These are phyloP conservation scores for Aurelia sp. DNA, from an alignment of 30 jellyfish, hydroid and myxozoan genomes.

Conservation along the genomic window DNA sequence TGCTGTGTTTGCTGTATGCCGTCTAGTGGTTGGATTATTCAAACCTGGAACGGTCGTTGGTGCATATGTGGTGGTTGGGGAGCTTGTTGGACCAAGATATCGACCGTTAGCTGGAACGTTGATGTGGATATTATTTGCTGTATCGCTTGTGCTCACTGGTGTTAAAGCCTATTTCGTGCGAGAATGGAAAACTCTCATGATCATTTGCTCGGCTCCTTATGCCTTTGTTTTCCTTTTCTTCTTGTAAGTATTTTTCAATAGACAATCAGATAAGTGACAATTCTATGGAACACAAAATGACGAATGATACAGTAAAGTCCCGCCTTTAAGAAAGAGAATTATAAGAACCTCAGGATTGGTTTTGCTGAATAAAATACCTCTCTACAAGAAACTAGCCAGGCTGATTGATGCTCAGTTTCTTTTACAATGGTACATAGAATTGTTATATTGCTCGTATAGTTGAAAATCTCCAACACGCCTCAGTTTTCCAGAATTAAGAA, in stretches of 20 bases:
- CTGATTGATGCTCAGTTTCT: too few relatives aligned
- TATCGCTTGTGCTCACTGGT: slow-evolving; percentile 81
- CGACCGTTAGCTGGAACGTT: slow-evolving; percentile 86
- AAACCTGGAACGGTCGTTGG: slow-evolving; percentile 86
- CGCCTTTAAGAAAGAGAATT: too few relatives aligned
- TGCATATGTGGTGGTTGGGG: slow-evolving; percentile 72
- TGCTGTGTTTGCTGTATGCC: slow-evolving; percentile 64
- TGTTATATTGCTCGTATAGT: too few relatives aligned
- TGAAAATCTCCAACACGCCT: too few relatives aligned
- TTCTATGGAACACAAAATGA: too few relatives aligned
- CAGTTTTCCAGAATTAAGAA: too few relatives aligned
- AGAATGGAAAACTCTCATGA: slow-evolving; percentile 79
- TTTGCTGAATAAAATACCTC: too few relatives aligned
- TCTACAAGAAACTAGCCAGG: too few relatives aligned
- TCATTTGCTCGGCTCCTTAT: slow-evolving; percentile 85
- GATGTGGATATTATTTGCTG: slow-evolving; percentile 74
- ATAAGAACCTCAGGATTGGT: too few relatives aligned
- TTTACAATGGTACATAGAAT: too few relatives aligned
- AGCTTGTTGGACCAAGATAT: slow-evolving; percentile 82
- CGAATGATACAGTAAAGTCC: too few relatives aligned
- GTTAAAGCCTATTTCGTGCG: slow-evolving; percentile 85
- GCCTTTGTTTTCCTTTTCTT: slow-evolving; percentile 48
- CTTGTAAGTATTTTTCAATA: slow-evolving; percentile 58
- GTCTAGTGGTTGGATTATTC: slow-evolving; percentile 83
- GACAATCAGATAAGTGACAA: too few relatives aligned